Evolutionary conservation across 2,113 vertebrate genomes (phyloP).

Genomic region (Rhea pennata): DNA sequence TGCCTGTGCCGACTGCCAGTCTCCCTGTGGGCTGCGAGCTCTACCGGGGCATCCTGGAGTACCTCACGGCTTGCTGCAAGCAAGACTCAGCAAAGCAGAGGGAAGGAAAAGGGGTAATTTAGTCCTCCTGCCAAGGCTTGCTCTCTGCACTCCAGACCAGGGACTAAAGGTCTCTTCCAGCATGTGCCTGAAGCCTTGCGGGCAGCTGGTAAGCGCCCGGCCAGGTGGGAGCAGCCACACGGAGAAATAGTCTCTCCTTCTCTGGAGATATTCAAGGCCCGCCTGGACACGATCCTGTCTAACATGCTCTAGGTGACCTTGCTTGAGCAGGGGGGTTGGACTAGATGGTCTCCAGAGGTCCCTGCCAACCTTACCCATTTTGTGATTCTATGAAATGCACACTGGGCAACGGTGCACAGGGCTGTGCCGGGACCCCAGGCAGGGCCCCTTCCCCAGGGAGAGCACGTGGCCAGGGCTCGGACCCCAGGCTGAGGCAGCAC

Average conservation of each 20-base stretch:
- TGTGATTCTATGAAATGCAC: too few species aligned
- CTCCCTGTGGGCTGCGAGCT: rapidly evolving
- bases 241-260: not conserved
- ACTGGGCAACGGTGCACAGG: not conserved
- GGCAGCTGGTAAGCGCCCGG: rapidly evolving
- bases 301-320: too few species aligned
- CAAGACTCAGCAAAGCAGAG: not conserved
- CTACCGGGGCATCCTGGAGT: not conserved
- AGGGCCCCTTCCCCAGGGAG: not conserved
- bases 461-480: rapidly evolving
- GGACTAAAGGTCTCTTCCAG: rapidly evolving
- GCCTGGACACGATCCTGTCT: too few species aligned
- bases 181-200: rapidly evolving
- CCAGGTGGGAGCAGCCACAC: rapidly evolving
- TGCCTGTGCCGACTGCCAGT: not conserved
- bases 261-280: too few species aligned
- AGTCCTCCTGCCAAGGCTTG: rapidly evolving
- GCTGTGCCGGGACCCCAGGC: not conserved
- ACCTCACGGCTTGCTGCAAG: rapidly evolving
- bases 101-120: not conserved
- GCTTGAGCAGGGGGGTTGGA: too few species aligned
- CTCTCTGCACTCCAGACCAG: not conserved
- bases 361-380: too few species aligned
- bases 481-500: not conserved
- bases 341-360: too few species aligned